Percentiles rank a stretch among this genome's conserved stretches.
phyloP scores from a whole-genome alignment of 2,797 vertebrate genomes.

The Sebastes vulpes region DNA sequence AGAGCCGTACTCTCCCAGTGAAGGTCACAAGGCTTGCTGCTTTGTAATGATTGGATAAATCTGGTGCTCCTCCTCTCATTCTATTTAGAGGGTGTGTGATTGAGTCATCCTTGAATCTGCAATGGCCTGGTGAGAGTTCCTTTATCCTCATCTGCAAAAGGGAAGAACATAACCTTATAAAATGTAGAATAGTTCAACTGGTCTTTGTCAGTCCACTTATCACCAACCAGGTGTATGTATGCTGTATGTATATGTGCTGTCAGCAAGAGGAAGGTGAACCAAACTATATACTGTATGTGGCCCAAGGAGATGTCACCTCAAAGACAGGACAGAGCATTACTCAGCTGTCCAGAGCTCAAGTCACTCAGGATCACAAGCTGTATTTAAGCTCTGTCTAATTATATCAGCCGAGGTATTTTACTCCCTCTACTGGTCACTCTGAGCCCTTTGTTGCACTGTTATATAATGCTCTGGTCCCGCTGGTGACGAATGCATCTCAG shows the following conservation, averaged over 20 bases:
- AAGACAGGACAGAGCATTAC: not conserved
- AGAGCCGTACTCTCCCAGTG: slow-evolving; percentile 4
- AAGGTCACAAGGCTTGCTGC: slow-evolving; percentile 59
- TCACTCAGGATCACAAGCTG: slow-evolving; percentile 39
- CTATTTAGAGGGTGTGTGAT: slow-evolving; percentile 66
- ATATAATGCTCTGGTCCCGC: slow-evolving; percentile 4
- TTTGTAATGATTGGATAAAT: slow-evolving; percentile 55
- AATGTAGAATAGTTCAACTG: not conserved
- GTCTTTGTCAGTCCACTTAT: not conserved
- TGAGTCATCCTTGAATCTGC: slow-evolving; percentile 64
- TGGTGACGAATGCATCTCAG: not conserved
- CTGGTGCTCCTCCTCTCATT: slow-evolving; percentile 55
- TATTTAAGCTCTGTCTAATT: slow-evolving; percentile 56
- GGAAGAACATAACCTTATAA: not conserved
- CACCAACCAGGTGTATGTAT: not conserved
- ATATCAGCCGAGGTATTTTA: slow-evolving; percentile 25
- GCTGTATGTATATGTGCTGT: not conserved
- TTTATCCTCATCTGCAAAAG: slow-evolving; percentile 3
- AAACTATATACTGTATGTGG: not conserved
- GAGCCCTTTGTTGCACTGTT: slow-evolving; percentile 11
- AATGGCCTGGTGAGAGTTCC: slow-evolving; percentile 9
- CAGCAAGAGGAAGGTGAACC: not conserved
- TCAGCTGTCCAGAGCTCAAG: slow-evolving; percentile 17
- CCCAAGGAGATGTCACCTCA: not conserved
- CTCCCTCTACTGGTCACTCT: slow-evolving; percentile 70